phyloP scores from a whole-genome alignment of 2,888 invertebrate genomes.

The Blera fallax region DNA sequence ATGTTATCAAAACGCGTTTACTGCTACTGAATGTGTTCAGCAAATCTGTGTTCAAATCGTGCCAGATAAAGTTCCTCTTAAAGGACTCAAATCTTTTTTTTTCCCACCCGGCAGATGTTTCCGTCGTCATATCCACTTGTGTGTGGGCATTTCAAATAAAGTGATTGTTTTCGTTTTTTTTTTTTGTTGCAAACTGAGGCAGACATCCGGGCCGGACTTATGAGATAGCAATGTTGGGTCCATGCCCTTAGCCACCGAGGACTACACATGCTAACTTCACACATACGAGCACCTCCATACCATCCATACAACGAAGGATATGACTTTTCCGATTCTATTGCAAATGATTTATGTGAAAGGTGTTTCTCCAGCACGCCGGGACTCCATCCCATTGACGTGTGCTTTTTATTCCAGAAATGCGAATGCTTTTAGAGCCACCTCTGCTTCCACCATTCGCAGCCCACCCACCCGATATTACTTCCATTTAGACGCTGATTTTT shows the following conservation, averaged over 20 bases:
- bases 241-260: not conserved
- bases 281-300: not conserved
- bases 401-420: conserved; percentile 7
- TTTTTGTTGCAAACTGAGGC: conserved; percentile 28
- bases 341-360: conserved; percentile 46
- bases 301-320: conserved; percentile 17
- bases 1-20: conserved; percentile 35
- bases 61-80: conserved; percentile 24
- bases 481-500: conserved; percentile 1
- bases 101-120: conserved; percentile 1
- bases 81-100: not conserved
- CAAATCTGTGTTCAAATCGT: conserved; percentile 22
- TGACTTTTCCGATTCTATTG: conserved; percentile 33
- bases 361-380: conserved; percentile 9
- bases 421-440: conserved; percentile 46
- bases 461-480: not conserved
- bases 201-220: conserved; percentile 43
- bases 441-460: not conserved
- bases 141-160: not conserved
- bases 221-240: conserved; percentile 25
- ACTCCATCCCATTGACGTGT: not conserved
- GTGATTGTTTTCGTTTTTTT: not conserved
- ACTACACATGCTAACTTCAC: not conserved
- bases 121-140: not conserved
- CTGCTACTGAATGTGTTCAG: not conserved